Base-by-base conservation (phyloP, 1,140 invertebrate genomes). In the Aphaenogaster rudis region DNA sequence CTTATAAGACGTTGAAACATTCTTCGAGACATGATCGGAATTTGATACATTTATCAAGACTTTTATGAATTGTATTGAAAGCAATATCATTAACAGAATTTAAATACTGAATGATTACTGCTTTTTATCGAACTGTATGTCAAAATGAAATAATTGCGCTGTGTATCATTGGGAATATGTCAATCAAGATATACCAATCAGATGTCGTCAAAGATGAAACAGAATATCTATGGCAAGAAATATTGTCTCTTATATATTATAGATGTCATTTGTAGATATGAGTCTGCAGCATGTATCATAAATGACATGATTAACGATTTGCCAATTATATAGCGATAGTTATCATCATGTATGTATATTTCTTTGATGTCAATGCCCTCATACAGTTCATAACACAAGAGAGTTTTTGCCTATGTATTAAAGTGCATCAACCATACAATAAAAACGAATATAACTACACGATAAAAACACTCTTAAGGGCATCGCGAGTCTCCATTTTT, bases 241-340 rank as follows among this genome's bases (percentile, higher is more conserved):
- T 50, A 84, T 63, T 61, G n/a, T 17, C 42, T 74, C 36, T 45
- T 50, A 13, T 28, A 21, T 48, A 72, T 48, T 61, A 82, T n/a
- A 82, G 28, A 74, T 82, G 57, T n/a, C 21, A 57, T 81, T 71
- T 71, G 28, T 57, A 59, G 36, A 81, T 76, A 50, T 6, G 33
- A 57, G 21, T 50, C 48, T 45, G 13, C 28, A 84, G 39, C 28
- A 48, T 36, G 54, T 21, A 81, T 81, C 11, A 81, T 57, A 57
- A 74, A 63, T 50, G 57, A 84, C 80, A 61, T 61, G 80, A 84
- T 84, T 84, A 84, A 84, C 54, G 80, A 76, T 74, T 84, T 63
- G 36, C n/a, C 39, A 42, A 81, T 59, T 81, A 63, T 2, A 59
- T 59, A 57, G 33, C 3, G 45, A 88, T 45, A 80, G 71, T 88